Evolutionary conservation across 2,113 vertebrate species (phyloP), one percentile per base, ranked within the genome.

Genomic region (Sinocyclocheilus anophthalmus): DNA sequence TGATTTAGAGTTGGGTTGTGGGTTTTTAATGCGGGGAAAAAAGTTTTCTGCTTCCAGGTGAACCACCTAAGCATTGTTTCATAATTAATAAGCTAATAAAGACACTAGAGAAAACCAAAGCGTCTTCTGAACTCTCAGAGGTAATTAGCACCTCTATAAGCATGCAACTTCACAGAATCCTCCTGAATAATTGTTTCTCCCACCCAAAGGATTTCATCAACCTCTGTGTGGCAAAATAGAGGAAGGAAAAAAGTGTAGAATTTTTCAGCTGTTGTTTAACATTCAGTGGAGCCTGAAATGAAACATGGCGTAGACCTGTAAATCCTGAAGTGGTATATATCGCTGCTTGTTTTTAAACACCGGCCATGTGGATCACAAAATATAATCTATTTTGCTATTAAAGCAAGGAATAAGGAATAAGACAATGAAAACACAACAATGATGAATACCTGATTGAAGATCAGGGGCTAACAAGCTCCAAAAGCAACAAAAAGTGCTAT

Each of bases 1-100:
- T 89, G 89, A 92, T 88, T 81, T 91, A 90, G 57, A 91, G 87
- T 75, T 82, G 65, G 70, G 65, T 55, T 72, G 80, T 82, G 85
- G 61, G 69, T 59, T 50, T 87, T 87, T 83, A 37, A n/a, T 83
- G 70, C 13, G 2, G 61, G 16, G 76, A 53, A 85, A 85, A n/a
- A 82, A 72, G 18, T 80, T 86, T 78, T 30, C 80, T 50, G 65
- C 88, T 92, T 91, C 91, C 90, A 88, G 91, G 92, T 92, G 91
- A 92, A 90, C 92, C 88, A 94, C 93, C 93, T 94, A 92, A 90
- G 84, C 89, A 91, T 93, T 91, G 91, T 91, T 94, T 92, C 92
- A 94, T 94, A 94, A 94, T 94, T 94, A 95, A 95, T 93, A 91
- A 93, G 92, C 88, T 88, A 90, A 92, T 92, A 91, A 94, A 93